Evolutionary conservation across 2,888 invertebrate species (phyloP).

Genomic region (Callosobruchus maculatus): DNA sequence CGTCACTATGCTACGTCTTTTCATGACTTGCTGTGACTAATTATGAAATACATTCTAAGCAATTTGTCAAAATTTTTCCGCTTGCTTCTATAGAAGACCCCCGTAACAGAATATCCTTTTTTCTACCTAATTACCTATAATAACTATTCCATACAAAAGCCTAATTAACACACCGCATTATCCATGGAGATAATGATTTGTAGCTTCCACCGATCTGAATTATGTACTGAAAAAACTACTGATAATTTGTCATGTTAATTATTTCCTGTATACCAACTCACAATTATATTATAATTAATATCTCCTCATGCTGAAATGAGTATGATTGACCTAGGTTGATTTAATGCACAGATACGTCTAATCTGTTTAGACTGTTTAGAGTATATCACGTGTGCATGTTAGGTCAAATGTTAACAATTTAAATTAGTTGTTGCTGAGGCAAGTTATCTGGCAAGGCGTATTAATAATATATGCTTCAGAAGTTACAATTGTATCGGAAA

Average conservation of each 20-base stretch:
- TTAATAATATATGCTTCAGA: too few relatives aligned
- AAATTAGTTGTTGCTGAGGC: neutral
- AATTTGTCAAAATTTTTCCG: neutral
- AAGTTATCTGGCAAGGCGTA: too few relatives aligned
- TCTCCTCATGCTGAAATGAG: neutral
- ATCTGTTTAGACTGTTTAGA: neutral
- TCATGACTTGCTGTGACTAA: neutral
- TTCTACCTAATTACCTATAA: neutral
- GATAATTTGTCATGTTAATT: neutral
- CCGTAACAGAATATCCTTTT: neutral
- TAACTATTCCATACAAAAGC: neutral
- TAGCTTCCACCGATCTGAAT: neutral
- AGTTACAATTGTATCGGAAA: too few relatives aligned
- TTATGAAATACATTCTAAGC: neutral
- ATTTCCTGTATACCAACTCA: neutral
- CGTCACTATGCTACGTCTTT: neutral
- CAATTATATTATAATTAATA: neutral
- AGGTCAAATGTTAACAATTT: neutral
- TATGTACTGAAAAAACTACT: neutral
- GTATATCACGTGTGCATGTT: neutral
- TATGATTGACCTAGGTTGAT: neutral
- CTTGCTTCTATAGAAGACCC: neutral
- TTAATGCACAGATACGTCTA: neutral
- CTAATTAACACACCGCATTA: neutral
- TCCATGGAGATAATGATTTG: neutral